phyloP scores from a whole-genome alignment of 2,888 invertebrate genomes.

The Ochropleura plecta region DNA sequence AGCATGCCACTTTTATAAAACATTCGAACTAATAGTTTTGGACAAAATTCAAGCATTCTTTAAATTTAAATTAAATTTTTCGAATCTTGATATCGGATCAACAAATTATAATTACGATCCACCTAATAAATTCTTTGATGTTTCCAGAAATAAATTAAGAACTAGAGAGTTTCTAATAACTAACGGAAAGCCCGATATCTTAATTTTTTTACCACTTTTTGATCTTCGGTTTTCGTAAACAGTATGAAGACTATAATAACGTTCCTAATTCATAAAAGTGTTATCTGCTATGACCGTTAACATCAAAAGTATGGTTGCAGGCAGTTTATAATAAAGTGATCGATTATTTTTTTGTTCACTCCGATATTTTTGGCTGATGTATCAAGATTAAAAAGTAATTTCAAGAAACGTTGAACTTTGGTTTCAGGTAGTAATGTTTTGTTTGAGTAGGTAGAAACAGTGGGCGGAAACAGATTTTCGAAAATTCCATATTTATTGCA shows the following conservation, averaged over 20 bases:
- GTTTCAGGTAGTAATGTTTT: background rate
- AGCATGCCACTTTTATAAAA: slow-evolving; percentile 3
- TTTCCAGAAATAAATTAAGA: slow-evolving; percentile 30
- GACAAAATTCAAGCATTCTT: background rate
- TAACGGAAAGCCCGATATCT: slow-evolving; percentile 13
- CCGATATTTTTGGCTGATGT: slow-evolving; percentile 35
- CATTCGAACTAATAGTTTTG: background rate
- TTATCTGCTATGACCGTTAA: slow-evolving; percentile 53
- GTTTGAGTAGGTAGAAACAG: background rate
- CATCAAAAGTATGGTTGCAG: slow-evolving; percentile 57
- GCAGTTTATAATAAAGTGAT: slow-evolving; percentile 56
- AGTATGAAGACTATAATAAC: slow-evolving; percentile 46
- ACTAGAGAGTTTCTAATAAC: slow-evolving; percentile 22
- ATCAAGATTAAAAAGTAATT: slow-evolving; percentile 26
- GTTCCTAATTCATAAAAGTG: slow-evolving; percentile 53
- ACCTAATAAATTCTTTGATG: slow-evolving; percentile 50
- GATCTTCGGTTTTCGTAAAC: slow-evolving; percentile 63
- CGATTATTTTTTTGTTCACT: slow-evolving; percentile 41
- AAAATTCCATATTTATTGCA: too few relatives aligned
- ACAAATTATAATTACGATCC: slow-evolving; percentile 5
- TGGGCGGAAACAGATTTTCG: background rate
- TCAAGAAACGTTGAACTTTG: slow-evolving; percentile 26
- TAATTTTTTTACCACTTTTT: slow-evolving; percentile 52
- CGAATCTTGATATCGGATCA: background rate
- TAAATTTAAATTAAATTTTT: background rate